Conservation (phyloP, 2,888 invertebrate species). For the Hemicrepidius hirtus region DNA sequence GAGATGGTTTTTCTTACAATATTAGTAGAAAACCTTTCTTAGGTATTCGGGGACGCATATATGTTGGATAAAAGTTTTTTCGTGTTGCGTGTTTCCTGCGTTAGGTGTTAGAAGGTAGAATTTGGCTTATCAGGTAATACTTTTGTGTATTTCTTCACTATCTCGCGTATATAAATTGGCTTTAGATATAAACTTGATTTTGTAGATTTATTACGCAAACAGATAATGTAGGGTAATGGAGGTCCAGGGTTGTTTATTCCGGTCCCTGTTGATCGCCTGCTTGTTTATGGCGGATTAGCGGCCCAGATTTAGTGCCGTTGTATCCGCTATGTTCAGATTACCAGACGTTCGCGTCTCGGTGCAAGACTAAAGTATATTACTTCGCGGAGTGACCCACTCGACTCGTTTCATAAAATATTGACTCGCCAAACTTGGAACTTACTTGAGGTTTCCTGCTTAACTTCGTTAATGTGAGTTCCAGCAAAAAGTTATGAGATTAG, state of each 20-base stretch:
- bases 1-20: too few species aligned
- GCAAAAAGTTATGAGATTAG: conserved; percentile 45
- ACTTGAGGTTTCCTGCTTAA: conserved; percentile 40
- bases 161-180: conserved; percentile 43
- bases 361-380: conserved; percentile 45
- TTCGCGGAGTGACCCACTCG: conserved; percentile 42
- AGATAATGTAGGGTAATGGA: conserved; percentile 60
- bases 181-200: conserved; percentile 47
- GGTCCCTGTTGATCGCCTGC: conserved; percentile 56
- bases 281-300: conserved; percentile 61
- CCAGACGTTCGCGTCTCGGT: conserved; percentile 43
- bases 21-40: too few species aligned
- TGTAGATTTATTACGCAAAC: conserved; percentile 47
- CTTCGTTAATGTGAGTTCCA: conserved; percentile 44
- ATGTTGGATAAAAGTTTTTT: not conserved
- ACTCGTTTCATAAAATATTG: conserved; percentile 54
- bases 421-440: conserved; percentile 50
- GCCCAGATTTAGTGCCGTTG: conserved; percentile 58
- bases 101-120: not conserved
- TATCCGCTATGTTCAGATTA: conserved; percentile 55
- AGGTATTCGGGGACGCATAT: too few species aligned
- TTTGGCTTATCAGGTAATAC: conserved; percentile 6
- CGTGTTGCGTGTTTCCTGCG: conserved; percentile 3
- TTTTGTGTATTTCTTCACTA: conserved; percentile 30
- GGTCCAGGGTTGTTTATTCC: conserved; percentile 56